Evolutionary conservation across 1,140 invertebrate genomes (phyloP).

Genomic region (Eumaeus atala): DNA sequence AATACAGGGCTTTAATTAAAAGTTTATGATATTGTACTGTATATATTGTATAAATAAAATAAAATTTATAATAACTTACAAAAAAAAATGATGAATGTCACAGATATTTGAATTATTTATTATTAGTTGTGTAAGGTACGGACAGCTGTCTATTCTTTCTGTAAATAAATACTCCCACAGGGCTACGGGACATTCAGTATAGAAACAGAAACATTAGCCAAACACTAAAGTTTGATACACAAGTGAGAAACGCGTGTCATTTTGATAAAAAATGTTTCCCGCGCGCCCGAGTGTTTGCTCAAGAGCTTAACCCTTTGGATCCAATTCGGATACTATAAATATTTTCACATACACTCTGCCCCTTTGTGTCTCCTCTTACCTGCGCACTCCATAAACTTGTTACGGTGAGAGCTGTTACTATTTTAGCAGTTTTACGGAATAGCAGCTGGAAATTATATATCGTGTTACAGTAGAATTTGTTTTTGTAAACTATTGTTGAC

Average conservation of each 20-base stretch:
- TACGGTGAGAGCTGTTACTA: background rate
- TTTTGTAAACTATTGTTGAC: no score
- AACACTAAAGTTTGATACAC: conserved; percentile 5
- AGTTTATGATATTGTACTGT: no score
- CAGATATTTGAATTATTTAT: background rate
- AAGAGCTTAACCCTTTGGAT: conserved; percentile 35
- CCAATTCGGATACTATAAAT: conserved; percentile 46
- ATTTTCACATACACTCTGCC: conserved; percentile 40
- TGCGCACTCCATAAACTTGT: conserved; percentile 3
- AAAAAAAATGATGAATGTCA: no score
- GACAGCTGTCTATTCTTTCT: background rate
- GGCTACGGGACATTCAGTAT: background rate
- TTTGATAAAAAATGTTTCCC: conserved; percentile 22
- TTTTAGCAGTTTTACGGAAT: no score
- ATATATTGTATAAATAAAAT: no score
- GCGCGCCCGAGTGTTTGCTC: conserved; percentile 25
- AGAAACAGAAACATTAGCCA: background rate
- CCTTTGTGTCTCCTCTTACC: conserved; percentile 2
- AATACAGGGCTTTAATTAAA: no score
- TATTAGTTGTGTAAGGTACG: background rate
- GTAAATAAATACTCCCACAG: background rate
- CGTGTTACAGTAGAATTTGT: no score
- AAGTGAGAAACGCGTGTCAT: background rate
- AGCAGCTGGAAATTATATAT: no score
- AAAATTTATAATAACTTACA: no score